Conservation (phyloP, 1,140 invertebrate genomes). For the Patella vulgata region DNA sequence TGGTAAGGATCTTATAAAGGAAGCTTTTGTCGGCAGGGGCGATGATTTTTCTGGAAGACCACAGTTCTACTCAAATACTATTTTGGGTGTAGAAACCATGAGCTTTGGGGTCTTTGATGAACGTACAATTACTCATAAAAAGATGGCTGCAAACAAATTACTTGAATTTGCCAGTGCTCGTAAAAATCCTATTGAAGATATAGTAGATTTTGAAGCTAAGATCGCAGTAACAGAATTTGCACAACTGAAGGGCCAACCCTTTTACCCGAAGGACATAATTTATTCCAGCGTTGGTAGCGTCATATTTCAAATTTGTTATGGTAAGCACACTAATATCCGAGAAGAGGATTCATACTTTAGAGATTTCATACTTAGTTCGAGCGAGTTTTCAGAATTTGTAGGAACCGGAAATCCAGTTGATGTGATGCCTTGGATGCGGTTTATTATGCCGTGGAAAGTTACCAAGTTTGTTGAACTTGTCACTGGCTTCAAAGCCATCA, state of each 20-base stretch:
- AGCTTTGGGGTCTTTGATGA: slow-evolving; percentile 20
- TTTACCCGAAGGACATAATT: slow-evolving; percentile 24
- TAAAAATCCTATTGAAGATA: slow-evolving; percentile 20
- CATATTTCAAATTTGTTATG: slow-evolving; percentile 37
- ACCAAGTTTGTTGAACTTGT: slow-evolving; percentile 11
- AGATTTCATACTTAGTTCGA: slow-evolving; percentile 12
- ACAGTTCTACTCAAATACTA: slow-evolving; percentile 19
- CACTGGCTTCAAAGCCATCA: no score
- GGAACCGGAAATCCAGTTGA: slow-evolving; percentile 27
- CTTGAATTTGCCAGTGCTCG: slow-evolving; percentile 13
- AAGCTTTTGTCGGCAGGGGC: slow-evolving; percentile 30
- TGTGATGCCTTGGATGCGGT: slow-evolving; percentile 32
- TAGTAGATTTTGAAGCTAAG: slow-evolving; percentile 23
- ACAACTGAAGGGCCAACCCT: slow-evolving; percentile 10
- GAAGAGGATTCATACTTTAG: slow-evolving; percentile 24
- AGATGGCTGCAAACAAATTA: slow-evolving; percentile 29
- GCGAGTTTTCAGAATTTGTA: slow-evolving; percentile 12
- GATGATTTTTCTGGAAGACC: slow-evolving; percentile 42
- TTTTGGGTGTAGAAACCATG: slow-evolving; percentile 12
- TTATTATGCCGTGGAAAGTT: slow-evolving; percentile 19
- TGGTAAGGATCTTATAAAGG: slow-evolving; percentile 30
- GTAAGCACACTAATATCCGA: slow-evolving; percentile 18
- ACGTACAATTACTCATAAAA: slow-evolving; percentile 22
- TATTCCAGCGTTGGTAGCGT: slow-evolving; percentile 25
- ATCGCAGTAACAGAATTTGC: slow-evolving; percentile 19